Conservation (phyloP, 2,113 vertebrate species). For the Brachirus orientalis region DNA sequence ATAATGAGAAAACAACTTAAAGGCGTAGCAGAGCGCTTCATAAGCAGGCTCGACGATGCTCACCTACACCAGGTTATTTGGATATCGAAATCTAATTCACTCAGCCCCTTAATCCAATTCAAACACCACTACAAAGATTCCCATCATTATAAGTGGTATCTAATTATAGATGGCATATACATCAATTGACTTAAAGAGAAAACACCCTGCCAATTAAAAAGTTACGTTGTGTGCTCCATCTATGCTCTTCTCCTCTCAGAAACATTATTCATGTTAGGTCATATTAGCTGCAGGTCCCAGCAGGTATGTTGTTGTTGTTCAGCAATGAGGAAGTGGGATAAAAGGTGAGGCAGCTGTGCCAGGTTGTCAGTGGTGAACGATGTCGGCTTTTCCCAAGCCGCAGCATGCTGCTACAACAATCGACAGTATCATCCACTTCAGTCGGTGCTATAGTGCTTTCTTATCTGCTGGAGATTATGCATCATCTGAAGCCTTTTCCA, state of each 20-base stretch:
- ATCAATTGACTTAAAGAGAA: conserved; percentile 18
- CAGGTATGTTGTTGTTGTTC: conserved; percentile 30
- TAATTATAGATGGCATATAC: conserved; percentile 55
- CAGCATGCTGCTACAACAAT: not conserved
- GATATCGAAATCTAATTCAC: conserved; percentile 65
- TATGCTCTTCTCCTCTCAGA: not conserved
- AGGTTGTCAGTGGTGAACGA: conserved; percentile 19
- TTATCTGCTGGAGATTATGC: conserved; percentile 38
- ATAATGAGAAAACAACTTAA: conserved; percentile 64
- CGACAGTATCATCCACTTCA: conserved; percentile 22
- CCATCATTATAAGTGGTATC: conserved; percentile 64
- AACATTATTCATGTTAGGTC: conserved; percentile 13
- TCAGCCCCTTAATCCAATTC: conserved; percentile 63
- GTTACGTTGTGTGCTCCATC: conserved; percentile 11
- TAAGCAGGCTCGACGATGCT: conserved; percentile 38
- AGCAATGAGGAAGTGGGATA: conserved; percentile 13
- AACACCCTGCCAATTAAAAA: conserved; percentile 39
- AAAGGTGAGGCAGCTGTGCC: conserved; percentile 4
- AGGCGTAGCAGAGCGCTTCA: conserved; percentile 57
- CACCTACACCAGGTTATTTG: conserved; percentile 53
- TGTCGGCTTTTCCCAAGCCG: conserved; percentile 6
- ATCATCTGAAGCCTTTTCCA: conserved; percentile 30
- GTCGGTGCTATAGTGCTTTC: not conserved
- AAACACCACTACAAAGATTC: conserved; percentile 60
- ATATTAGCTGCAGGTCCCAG: conserved; percentile 24